These are phyloP conservation scores for Drosophila paulistorum DNA, from an alignment of 1,140 invertebrate genomes.

Conservation along the genomic window DNA sequence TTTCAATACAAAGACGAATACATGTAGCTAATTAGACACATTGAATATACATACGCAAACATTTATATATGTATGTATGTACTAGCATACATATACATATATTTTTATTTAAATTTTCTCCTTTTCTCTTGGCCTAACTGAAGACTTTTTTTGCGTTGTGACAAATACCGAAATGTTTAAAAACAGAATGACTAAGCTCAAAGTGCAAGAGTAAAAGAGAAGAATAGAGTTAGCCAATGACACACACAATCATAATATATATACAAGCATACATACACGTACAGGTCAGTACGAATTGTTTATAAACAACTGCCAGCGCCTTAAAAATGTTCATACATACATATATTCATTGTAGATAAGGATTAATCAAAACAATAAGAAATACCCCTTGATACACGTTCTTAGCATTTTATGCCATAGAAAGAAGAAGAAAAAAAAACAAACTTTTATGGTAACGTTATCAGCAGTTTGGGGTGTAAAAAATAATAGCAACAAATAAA, in stretches of 20 bases:
- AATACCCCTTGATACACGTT: constrained; percentile 26
- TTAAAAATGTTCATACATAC: neutral
- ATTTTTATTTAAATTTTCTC: constrained; percentile 51
- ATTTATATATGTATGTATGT: constrained; percentile 8
- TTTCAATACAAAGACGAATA: constrained; percentile 38
- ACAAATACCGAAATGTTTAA: constrained; percentile 54
- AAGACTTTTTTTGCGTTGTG: constrained; percentile 62
- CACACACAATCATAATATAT: neutral
- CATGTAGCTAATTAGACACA: neutral
- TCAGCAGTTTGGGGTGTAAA: constrained; percentile 47
- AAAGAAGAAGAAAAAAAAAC: constrained; percentile 9
- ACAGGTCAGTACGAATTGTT: constrained; percentile 45
- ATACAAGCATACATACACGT: constrained; percentile 2
- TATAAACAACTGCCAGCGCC: constrained; percentile 44
- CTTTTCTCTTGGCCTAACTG: constrained; percentile 51
- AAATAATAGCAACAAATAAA: constrained; percentile 36
- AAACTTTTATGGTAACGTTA: constrained; percentile 48
- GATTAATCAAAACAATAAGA: constrained; percentile 38
- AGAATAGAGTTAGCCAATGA: constrained; percentile 26
- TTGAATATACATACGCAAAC: neutral
- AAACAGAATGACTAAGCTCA: constrained; percentile 71
- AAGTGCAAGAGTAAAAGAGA: constrained; percentile 55
- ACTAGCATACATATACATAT: constrained; percentile 25
- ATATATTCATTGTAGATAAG: constrained; percentile 32
- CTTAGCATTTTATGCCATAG: constrained; percentile 36